These are phyloP conservation scores for Julus scandinavius DNA, from an alignment of 2,888 invertebrate species.

Conservation along the genomic window DNA sequence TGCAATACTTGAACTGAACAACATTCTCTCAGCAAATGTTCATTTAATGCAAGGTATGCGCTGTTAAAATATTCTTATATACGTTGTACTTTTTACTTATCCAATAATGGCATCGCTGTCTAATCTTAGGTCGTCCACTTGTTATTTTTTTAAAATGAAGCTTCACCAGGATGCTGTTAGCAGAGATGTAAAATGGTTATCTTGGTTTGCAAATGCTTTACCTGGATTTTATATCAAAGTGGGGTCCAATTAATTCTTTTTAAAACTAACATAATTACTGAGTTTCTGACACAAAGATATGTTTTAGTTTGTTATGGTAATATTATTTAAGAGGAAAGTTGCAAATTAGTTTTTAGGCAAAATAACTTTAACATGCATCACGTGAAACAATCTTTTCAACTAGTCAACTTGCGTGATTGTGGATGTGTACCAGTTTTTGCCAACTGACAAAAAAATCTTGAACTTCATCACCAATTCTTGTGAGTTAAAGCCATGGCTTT, in stretches of 20 bases:
- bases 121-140: not conserved
- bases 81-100: not conserved
- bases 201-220: not conserved
- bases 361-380: not conserved
- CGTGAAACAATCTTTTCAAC: constrained; percentile 2
- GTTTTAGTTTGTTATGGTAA: not conserved
- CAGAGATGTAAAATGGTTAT: not conserved
- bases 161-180: not conserved
- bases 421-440: not conserved
- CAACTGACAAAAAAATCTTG: not conserved
- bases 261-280: not conserved
- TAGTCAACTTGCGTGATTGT: not conserved
- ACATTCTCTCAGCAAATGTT: not conserved
- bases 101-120: not conserved
- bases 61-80: not conserved
- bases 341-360: not conserved
- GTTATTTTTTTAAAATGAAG: no score
- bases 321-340: not conserved
- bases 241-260: not conserved
- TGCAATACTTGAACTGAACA: not conserved
- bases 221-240: not conserved
- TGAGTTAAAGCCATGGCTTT: constrained; percentile 38
- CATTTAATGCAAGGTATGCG: not conserved
- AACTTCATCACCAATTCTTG: not conserved
- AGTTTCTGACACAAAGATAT: not conserved